Evolutionary conservation across 2,113 vertebrate species (phyloP), one percentile per base, ranked within the genome.

Genomic region (Pseudopodoces humilis): DNA sequence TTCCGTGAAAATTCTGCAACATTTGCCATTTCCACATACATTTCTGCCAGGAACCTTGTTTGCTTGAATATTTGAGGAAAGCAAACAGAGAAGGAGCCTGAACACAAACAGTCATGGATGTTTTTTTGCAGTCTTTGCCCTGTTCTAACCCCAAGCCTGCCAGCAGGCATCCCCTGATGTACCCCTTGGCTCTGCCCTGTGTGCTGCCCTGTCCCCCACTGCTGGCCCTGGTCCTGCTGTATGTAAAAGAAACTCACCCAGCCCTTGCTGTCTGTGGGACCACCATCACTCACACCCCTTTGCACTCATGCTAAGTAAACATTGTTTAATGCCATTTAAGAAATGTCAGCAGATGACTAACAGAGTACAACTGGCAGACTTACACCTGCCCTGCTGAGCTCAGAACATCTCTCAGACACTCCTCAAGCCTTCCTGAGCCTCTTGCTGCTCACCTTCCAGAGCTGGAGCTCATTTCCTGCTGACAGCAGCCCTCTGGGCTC

Each of bases 1-100:
- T 96, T 88, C 83, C 0, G 0, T 92, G 88, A 83, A 89, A 83
- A 81, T 93, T 83, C 93, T 95, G 92, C 76, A 95, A 88, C 90
- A 88, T 92, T 88, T 78, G 52, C 79, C 10, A 3, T 95, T 96
- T 90, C 93, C 85, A 91, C 85, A 75, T 74, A 83, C n/a, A 49
- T 78, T 96, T 90, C 76, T 96, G 92, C 90, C 93, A 92, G 88
- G 56, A 94, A 27, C 43, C 7, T 71, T 94, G 68, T 94, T 95
- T 93, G 88, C 83, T 60, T 68, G 85, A 63, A 69, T 81, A 88
- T 93, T 88, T 90, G 85, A 93, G 92, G 83, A 95, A 90, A 94
- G 93, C 83, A 94, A 97, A 96, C 88, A 95, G 52, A 87, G 70
- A 86, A 92, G 41, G 44, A 92, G 55, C 72, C 68, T 33, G 92